Evolutionary conservation across 2,888 invertebrate species (phyloP).

Genomic region (Antitype chi): DNA sequence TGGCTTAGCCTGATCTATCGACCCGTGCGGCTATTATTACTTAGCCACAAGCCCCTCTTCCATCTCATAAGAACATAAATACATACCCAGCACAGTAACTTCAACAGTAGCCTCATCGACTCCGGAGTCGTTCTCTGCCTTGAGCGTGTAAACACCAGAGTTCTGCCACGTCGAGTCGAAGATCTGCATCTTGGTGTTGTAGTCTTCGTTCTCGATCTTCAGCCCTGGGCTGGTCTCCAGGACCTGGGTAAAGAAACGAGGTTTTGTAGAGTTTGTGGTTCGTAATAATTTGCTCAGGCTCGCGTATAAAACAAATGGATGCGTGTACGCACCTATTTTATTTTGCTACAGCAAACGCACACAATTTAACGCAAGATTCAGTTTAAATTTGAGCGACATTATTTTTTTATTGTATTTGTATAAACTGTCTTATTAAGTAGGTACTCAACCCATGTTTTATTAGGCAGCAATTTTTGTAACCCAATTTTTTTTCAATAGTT

Average conservation of each 20-base stretch:
- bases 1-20: no score
- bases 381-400: not conserved
- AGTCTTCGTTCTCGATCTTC: constrained; percentile 97
- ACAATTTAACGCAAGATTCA: not conserved
- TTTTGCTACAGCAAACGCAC: not conserved
- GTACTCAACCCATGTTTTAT: not conserved
- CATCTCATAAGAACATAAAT: not conserved
- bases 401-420: not conserved
- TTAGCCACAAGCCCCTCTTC: no score
- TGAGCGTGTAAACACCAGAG: constrained; percentile 97
- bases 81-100: constrained; percentile 94
- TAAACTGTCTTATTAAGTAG: not conserved
- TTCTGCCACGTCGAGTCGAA: constrained; percentile 95
- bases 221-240: constrained; percentile 92
- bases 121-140: constrained; percentile 98
- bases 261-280: not conserved
- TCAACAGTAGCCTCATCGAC: constrained; percentile 98
- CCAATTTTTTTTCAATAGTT: not conserved
- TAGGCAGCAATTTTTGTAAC: not conserved
- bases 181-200: constrained; percentile 96
- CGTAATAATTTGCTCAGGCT: not conserved
- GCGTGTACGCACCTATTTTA: not conserved
- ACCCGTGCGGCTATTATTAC: no score
- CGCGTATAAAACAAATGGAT: not conserved
- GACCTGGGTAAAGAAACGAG: constrained; percentile 79